phyloP scores from a whole-genome alignment of 2,113 vertebrate species.

The Phyllostomus hastatus region DNA sequence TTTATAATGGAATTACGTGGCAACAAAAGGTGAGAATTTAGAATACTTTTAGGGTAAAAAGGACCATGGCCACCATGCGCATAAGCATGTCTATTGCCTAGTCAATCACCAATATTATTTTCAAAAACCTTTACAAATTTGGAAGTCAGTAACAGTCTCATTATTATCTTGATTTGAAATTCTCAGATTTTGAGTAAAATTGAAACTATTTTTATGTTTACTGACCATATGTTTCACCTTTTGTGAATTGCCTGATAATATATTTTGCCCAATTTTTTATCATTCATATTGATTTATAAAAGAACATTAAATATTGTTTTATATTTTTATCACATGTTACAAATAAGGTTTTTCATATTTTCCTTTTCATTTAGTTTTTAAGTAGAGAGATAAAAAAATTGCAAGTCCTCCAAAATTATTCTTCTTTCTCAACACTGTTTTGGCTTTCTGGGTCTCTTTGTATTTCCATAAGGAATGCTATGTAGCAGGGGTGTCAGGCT shows the following conservation, averaged over 20 bases:
- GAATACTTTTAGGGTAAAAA: background rate
- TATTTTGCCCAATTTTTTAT: background rate
- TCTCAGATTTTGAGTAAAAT: background rate
- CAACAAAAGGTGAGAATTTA: background rate
- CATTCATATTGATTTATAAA: background rate
- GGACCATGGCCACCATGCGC: background rate
- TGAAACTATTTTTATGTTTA: background rate
- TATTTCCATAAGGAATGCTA: background rate
- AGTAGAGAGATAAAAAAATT: background rate
- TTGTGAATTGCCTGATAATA: background rate
- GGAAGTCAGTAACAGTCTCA: background rate
- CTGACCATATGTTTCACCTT: background rate
- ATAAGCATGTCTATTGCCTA: background rate
- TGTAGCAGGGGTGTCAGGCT: too few relatives aligned
- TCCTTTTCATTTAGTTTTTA: background rate
- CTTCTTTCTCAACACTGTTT: background rate
- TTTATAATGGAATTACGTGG: background rate
- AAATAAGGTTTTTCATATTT: background rate
- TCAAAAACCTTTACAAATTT: background rate
- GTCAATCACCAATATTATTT: background rate
- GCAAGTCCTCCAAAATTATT: background rate
- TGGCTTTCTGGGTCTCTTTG: background rate
- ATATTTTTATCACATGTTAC: background rate
- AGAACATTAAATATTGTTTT: background rate
- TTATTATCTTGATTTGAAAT: background rate